Conservation (phyloP, 2,888 invertebrate species). For the Flexamia atlantica region DNA sequence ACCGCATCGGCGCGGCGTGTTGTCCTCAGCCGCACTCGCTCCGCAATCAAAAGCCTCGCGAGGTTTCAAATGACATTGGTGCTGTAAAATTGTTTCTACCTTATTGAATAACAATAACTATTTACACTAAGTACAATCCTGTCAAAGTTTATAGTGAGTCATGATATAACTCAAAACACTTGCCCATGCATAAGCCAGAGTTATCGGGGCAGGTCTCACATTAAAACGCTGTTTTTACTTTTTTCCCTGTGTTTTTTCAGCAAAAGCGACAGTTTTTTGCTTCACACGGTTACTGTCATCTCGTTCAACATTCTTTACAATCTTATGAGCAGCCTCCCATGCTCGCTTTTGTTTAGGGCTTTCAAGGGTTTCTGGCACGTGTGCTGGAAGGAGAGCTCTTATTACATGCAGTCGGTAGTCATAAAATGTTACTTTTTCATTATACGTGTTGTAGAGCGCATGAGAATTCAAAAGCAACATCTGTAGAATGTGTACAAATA, state of each 20-base stretch:
- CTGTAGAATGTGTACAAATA: neutral
- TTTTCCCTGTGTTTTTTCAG: neutral
- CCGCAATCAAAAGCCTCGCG: no score
- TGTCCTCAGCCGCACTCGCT: no score
- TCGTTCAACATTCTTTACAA: neutral
- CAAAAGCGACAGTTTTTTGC: neutral
- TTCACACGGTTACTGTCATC: neutral
- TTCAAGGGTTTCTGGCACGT: neutral
- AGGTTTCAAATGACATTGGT: no score
- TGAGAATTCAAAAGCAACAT: neutral
- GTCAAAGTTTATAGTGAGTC: neutral
- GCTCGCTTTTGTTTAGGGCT: neutral
- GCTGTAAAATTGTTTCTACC: no score
- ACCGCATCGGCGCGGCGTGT: no score
- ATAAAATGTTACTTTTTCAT: neutral
- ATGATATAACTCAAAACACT: constrained; percentile 10
- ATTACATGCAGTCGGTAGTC: neutral
- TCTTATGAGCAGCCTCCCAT: neutral
- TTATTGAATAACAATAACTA: no score
- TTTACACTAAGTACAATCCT: constrained; percentile 5
- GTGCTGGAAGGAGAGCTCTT: neutral
- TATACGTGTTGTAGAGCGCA: neutral
- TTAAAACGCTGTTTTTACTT: constrained; percentile 1
- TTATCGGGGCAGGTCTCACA: constrained; percentile 18
- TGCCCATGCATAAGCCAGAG: neutral